Conservation (phyloP, 2,888 invertebrate species). For the Dioctria linearis region DNA sequence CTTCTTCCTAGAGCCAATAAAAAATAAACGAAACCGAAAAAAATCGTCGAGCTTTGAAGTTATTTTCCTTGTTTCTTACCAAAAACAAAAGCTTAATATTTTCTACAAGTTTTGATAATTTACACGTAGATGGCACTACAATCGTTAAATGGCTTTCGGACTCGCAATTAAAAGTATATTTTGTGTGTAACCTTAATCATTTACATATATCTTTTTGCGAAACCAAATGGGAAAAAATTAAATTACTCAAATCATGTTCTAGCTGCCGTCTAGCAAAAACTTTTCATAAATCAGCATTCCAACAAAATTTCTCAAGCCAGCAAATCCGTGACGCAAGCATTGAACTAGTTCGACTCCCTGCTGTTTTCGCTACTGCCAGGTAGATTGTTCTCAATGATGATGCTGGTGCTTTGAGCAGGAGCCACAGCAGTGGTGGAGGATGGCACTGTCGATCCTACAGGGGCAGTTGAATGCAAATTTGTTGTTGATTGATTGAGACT, state of each 20-base stretch:
- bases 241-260: background rate
- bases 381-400: slow-evolving; percentile 58
- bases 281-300: slow-evolving; percentile 12
- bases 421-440: slow-evolving; percentile 58
- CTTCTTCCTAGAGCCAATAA: too few species aligned
- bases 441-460: slow-evolving; percentile 61
- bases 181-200: background rate
- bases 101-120: background rate
- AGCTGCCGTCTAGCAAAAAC: background rate
- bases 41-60: too few species aligned
- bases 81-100: too few species aligned
- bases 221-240: slow-evolving; percentile 4
- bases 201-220: slow-evolving; percentile 18
- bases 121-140: slow-evolving; percentile 23
- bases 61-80: too few species aligned
- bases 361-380: slow-evolving; percentile 80
- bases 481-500: slow-evolving; percentile 73
- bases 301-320: background rate
- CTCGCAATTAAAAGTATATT: slow-evolving; percentile 6
- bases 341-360: slow-evolving; percentile 76
- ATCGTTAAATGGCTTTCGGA: background rate
- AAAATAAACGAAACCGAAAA: too few species aligned
- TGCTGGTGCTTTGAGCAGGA: slow-evolving; percentile 50
- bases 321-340: slow-evolving; percentile 44
- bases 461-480: slow-evolving; percentile 62